Base-by-base conservation (phyloP, 2,797 vertebrate species). In the Pteropus rufus region DNA sequence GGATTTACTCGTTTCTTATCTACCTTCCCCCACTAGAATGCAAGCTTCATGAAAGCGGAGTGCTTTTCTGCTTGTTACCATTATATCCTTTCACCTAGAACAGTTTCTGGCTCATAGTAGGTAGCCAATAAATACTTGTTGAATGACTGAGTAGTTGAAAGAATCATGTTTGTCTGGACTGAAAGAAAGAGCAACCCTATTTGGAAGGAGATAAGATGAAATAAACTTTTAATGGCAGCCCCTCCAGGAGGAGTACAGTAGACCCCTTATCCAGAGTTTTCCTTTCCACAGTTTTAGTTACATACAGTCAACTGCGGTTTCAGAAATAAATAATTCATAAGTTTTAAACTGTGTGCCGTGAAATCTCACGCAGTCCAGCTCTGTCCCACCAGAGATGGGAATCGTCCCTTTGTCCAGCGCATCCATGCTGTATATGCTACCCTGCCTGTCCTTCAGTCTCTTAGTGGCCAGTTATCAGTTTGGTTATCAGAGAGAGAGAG, bases 81-180 rank as follows among this genome's bases (percentile, higher is more conserved):
- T 73, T 16, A 10, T 84, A 81, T 95, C n/a, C 46, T 26, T 85
- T 29, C 1, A 88, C 39, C 62, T 80, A 18, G n/a, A 60, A 65
- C 49, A 82, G 36, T 83, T 93, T 95, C 88, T 92, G 72, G 41
- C 49, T 84, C 54, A 86, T 62, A 60, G 14, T 85, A 85, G 36
- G 12, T 72, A 34, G 49, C 77, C 41, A 84, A 21, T 89, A 86
- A 91, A 70, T 65, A 75, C 56, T 79, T 82, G 60, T 52, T 52
- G 24, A 91, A 65, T 89, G 14, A 92, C 56, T 64, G 75, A 82
- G 2, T 85, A 23, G 70, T 79, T 91, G 70, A 94, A 81, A 93
- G 77, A 81, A 76, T 92, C 90, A 58, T 87, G 29, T 91, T 92
- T 67, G 29, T 89, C 52, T 90, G 65, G 70, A n/a, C 11, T 67